Percentiles rank a stretch among this genome's conserved stretches.
These are phyloP conservation scores for Polietes domitor DNA, from an alignment of 2,888 invertebrate species.

Conservation along the genomic window DNA sequence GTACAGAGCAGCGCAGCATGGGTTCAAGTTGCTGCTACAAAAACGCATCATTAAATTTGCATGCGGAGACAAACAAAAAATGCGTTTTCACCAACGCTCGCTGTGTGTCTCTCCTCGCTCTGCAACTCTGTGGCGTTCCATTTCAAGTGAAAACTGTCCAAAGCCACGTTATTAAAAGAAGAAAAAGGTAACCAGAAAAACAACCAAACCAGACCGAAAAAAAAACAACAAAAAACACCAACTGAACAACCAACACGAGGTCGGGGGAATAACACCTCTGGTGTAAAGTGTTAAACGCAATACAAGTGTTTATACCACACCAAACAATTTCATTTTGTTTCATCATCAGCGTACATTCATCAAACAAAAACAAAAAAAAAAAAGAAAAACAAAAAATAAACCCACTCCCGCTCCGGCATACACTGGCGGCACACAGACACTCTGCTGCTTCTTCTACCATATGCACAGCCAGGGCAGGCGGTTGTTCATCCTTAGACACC, in stretches of 20 bases:
- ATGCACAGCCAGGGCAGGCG: neutral
- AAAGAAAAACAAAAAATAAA: neutral
- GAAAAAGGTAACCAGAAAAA: slow-evolving; percentile 15
- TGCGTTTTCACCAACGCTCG: too few relatives aligned
- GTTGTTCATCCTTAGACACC: slow-evolving; percentile 51
- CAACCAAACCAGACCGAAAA: neutral
- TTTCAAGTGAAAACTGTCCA: neutral
- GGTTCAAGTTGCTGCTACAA: slow-evolving; percentile 17
- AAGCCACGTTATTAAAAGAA: slow-evolving; percentile 14
- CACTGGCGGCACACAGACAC: neutral
- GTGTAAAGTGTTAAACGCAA: slow-evolving; percentile 39
- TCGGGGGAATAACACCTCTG: slow-evolving; percentile 21
- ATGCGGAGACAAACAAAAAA: slow-evolving; percentile 32
- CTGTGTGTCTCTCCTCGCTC: too few relatives aligned
- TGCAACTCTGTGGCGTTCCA: neutral
- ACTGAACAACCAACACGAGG: neutral
- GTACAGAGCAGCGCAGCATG: neutral
- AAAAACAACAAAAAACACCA: slow-evolving; percentile 1
- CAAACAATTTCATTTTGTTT: slow-evolving; percentile 44
- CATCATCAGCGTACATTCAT: slow-evolving; percentile 25
- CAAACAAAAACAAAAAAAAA: slow-evolving; percentile 2
- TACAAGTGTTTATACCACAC: slow-evolving; percentile 37
- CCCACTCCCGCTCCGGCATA: neutral
- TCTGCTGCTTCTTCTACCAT: neutral
- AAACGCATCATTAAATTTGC: slow-evolving; percentile 57